Base-by-base conservation (phyloP, 2,113 vertebrate species). In the Tachysurus fulvidraco region DNA sequence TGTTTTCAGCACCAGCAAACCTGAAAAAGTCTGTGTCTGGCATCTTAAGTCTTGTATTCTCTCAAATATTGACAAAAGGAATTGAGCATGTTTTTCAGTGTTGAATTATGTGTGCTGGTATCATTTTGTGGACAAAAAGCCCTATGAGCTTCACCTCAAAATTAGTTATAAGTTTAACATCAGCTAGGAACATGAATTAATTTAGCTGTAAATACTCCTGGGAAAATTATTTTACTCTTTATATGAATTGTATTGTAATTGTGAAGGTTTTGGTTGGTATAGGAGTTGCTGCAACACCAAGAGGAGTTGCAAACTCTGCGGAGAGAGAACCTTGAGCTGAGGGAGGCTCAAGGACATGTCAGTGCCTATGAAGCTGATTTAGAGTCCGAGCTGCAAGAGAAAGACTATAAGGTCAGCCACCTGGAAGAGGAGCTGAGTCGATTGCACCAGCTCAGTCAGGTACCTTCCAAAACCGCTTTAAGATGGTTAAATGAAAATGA, bases 401-500 rank as follows among this genome's bases (percentile, higher is more conserved):
- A 90, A 21, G 93, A 95, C 0, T 25, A 83, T 5, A 94, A 98
- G 93, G 92, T 92, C 79, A 92, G 17, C 52, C 94, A 91, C 83
- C 95, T 96, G 52, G 96, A 91, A 88, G 94, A 95, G 87, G 96
- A 97, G 83, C 81, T 97, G 84, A 93, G 89, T 69, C 93, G 87
- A 84, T 85, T 95, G 25, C 92, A 87, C 41, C 90, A 73, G 14
- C 89, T 92, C 9, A 93, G 90, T 87, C 93, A 96, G 91, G 96
- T 97, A 90, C 90, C 9, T n/a, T 7, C 46, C 21, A 83, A 0
- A 55, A 13, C 21, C 7, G 17, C 50, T 17, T 13, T 50, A 1
- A 25, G 21, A 83, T 23, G 13, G 21, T 19, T 76, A 28, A 9
- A 30, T 57, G 17, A 59, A 36, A 80, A 36, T 57, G 41, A 1